Evolutionary conservation across 64 coral and sea anemone species (phyloP).

Genomic region (Trachythela sp.): DNA sequence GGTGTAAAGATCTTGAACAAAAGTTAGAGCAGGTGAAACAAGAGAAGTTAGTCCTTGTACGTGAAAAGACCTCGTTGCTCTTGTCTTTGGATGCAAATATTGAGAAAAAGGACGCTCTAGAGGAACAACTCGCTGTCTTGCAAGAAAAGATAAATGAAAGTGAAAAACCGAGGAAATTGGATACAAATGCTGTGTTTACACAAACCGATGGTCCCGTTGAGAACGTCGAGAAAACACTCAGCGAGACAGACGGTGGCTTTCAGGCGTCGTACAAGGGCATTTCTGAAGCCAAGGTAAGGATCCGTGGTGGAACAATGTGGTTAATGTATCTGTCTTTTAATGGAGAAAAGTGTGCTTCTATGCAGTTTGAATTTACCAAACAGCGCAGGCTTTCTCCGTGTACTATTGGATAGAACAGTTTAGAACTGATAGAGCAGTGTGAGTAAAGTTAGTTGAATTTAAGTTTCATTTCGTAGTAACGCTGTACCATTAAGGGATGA

Average conservation of each 20-base stretch:
- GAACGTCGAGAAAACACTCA: not conserved
- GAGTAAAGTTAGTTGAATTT: no score
- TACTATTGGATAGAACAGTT: no score
- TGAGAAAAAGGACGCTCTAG: constrained; percentile 40
- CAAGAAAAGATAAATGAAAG: constrained; percentile 30
- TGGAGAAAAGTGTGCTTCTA: no score
- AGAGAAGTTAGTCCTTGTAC: not conserved
- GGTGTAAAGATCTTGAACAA: constrained; percentile 1
- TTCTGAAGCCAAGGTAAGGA: not conserved
- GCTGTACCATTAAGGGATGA: no score
- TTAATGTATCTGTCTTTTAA: no score
- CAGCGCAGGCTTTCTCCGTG: no score
- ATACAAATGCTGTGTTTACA: not conserved
- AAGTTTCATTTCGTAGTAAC: no score
- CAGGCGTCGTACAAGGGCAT: not conserved
- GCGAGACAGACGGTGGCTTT: not conserved
- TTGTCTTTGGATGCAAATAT: not conserved
- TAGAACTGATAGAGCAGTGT: no score
- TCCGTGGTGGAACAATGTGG: no score
- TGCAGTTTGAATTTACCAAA: not conserved
- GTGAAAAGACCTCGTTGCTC: not conserved
- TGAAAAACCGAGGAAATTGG: not conserved
- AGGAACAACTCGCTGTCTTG: constrained; percentile 49
- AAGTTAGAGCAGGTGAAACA: not conserved
- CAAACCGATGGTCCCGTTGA: not conserved